These are phyloP conservation scores for Clanis bilineata DNA, from an alignment of 2,888 invertebrate genomes.

Conservation along the genomic window DNA sequence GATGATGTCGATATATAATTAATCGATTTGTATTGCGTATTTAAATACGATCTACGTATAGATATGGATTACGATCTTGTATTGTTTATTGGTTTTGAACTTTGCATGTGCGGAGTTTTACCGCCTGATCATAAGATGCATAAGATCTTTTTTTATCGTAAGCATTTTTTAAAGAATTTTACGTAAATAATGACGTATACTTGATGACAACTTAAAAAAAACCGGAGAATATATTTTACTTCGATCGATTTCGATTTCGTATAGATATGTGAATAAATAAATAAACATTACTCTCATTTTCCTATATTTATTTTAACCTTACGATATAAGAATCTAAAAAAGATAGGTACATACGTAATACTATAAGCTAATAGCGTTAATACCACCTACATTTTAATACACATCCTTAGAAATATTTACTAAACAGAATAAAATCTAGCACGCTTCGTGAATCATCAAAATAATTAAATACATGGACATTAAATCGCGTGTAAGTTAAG, in stretches of 20 bases:
- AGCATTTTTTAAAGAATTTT: too few relatives aligned
- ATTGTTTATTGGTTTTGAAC: not conserved
- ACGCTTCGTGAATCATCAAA: not conserved
- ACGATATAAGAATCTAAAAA: too few relatives aligned
- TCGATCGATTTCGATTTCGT: too few relatives aligned
- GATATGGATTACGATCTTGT: not conserved
- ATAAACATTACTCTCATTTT: too few relatives aligned
- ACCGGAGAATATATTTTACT: too few relatives aligned
- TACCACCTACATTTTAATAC: not conserved
- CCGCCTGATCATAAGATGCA: not conserved
- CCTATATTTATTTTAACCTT: too few relatives aligned
- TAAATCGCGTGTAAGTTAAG: not conserved
- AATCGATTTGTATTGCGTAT: conserved; percentile 31
- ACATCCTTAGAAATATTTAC: not conserved
- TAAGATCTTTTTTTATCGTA: not conserved
- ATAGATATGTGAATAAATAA: too few relatives aligned
- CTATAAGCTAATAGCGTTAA: not conserved
- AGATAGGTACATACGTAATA: not conserved
- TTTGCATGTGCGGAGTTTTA: not conserved
- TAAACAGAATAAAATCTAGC: not conserved
- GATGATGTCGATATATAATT: conserved; percentile 34
- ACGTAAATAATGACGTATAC: too few relatives aligned
- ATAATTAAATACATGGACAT: not conserved
- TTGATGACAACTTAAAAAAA: too few relatives aligned
- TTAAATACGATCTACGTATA: not conserved